A percentile compares a stretch with the other conserved stretches of the same genome.
phyloP scores from a whole-genome alignment of 2,113 vertebrate genomes.

The Mungos mungo region DNA sequence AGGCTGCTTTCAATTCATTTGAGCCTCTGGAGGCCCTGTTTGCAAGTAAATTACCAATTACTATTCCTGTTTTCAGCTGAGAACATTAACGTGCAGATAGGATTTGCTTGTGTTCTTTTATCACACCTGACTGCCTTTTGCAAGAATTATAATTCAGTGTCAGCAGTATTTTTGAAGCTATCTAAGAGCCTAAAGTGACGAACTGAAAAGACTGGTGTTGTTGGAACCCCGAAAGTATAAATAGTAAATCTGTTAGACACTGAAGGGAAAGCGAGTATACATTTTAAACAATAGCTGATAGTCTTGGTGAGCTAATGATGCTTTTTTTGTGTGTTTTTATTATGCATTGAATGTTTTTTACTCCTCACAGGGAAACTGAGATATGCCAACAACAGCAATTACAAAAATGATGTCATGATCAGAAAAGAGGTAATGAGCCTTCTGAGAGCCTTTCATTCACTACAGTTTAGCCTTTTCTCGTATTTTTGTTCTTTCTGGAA shows the following conservation, averaged over 20 bases:
- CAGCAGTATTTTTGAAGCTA: neutral
- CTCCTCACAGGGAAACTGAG: slow-evolving; percentile 91
- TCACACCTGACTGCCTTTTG: neutral
- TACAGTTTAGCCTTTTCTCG: neutral
- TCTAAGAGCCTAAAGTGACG: neutral
- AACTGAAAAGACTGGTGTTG: neutral
- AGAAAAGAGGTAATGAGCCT: slow-evolving; percentile 92
- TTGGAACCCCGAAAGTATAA: neutral
- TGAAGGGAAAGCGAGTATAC: neutral
- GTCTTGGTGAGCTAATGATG: neutral
- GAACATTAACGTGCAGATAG: neutral
- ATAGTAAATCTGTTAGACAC: neutral
- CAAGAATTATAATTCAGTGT: slow-evolving; percentile 20
- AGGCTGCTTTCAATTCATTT: slow-evolving; percentile 32
- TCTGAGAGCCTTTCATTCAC: neutral
- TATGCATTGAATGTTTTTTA: slow-evolving; percentile 53
- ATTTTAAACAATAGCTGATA: slow-evolving; percentile 17
- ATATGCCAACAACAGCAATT: slow-evolving; percentile 99
- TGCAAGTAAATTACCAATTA: neutral
- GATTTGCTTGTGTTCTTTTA: slow-evolving; percentile 27
- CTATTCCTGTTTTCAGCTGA: neutral
- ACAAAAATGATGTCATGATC: slow-evolving; percentile 99
- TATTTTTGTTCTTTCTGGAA: slow-evolving; percentile 33
- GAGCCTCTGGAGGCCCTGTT: neutral
- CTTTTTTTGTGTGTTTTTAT: neutral